Evolutionary conservation across 2,888 invertebrate species (phyloP).

Genomic region (Sarcophaga subvicina): DNA sequence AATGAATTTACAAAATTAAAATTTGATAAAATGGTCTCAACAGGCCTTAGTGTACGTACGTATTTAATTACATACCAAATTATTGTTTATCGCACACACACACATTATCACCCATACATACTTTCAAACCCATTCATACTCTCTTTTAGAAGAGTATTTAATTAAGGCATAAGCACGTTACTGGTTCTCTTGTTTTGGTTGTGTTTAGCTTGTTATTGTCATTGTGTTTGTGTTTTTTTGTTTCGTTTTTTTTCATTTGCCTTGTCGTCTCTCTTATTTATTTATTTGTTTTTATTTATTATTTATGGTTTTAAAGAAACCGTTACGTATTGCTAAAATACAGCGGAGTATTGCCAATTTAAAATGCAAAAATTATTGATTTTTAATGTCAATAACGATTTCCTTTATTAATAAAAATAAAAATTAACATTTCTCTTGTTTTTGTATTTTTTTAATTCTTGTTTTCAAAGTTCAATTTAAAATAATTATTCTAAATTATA

Average conservation of each 20-base stretch:
- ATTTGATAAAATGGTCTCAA: neutral
- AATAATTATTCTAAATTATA: too few relatives aligned
- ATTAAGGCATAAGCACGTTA: constrained; percentile 48
- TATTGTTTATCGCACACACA: too few relatives aligned
- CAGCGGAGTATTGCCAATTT: neutral
- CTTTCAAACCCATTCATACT: neutral
- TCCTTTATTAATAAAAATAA: constrained; percentile 40
- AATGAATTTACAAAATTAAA: too few relatives aligned
- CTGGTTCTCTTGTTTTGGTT: neutral
- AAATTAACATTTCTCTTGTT: neutral
- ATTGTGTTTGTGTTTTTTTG: neutral
- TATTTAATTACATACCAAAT: constrained; percentile 4
- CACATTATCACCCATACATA: neutral
- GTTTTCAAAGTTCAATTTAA: neutral
- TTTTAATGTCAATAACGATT: constrained; percentile 52
- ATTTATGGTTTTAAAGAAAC: constrained; percentile 52
- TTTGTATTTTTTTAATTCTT: neutral
- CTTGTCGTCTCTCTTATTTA: too few relatives aligned
- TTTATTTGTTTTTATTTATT: constrained; percentile 50
- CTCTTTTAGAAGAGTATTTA: constrained; percentile 59
- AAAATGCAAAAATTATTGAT: constrained; percentile 18
- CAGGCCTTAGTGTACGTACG: constrained; percentile 25
- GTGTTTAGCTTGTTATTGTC: constrained; percentile 22
- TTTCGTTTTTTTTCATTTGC: constrained; percentile 11
- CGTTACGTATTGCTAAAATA: constrained; percentile 31